phyloP scores from a whole-genome alignment of 2,113 vertebrate genomes.

The Sphyrna mokarran region DNA sequence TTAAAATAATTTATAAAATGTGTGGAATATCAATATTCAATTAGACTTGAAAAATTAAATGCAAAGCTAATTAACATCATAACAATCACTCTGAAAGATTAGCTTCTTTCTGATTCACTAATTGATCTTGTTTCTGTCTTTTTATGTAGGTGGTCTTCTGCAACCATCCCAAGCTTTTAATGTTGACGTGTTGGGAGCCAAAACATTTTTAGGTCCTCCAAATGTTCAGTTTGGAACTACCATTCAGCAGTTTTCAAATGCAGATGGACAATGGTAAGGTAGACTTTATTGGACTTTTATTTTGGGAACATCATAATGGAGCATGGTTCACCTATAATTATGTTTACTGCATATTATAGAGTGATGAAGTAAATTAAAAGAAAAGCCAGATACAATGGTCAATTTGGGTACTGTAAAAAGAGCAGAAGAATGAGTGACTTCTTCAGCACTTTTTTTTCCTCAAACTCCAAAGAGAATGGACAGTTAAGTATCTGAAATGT shows the following conservation, averaged over 20 bases:
- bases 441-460: neutral
- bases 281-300: neutral
- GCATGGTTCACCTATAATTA: neutral
- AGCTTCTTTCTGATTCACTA: constrained; percentile 42
- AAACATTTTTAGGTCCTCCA: constrained; percentile 69
- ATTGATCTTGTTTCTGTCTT: constrained; percentile 44
- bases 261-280: constrained; percentile 78
- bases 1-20: neutral
- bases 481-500: neutral
- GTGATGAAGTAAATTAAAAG: neutral
- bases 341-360: neutral
- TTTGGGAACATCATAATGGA: neutral
- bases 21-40: neutral
- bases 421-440: neutral
- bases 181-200: constrained; percentile 67
- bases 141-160: constrained; percentile 52
- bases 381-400: neutral
- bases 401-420: neutral
- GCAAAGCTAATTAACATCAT: neutral
- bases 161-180: constrained; percentile 68
- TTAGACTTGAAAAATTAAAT: neutral
- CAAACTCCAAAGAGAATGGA: neutral
- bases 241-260: constrained; percentile 70
- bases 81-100: neutral
- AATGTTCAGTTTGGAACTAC: constrained; percentile 78